Evolutionary conservation across 2,888 invertebrate genomes (phyloP), one percentile per base, ranked within the genome.

Genomic region (Iphiclides podalirius): DNA sequence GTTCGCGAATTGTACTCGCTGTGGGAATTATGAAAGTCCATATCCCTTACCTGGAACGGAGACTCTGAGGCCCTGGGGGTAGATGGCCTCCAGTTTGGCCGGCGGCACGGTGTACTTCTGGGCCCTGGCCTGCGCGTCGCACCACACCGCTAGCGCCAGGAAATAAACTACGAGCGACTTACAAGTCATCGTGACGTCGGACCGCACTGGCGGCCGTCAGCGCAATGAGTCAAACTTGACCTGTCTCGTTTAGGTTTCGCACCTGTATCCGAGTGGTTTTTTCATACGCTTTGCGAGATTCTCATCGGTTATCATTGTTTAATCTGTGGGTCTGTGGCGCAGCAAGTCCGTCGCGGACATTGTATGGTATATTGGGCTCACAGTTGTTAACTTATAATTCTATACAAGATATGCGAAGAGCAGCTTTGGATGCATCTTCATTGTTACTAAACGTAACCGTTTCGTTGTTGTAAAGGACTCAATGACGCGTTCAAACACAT

Each of bases 41-140:
- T n/a, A n/a, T n/a, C n/a, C n/a, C n/a, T 42, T 37, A 48, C 48
- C 48, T 48, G 42, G 42, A 33, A 48, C 17, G 3, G 48, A 42
- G 1, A 48, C 48, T 13, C 42, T 16, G 4, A 48, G 48, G 8
- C 48, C 48, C 35, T 48, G 48, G 8, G 48, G 48, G n/a, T 48
- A 33, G 1, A 48, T 31, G 1, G 48, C 48, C 37, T 48, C 47
- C 17, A 48, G 31, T n/a, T 42, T 41, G 1, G 47, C 47, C 1
- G 47, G 42, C 14, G 47, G 47, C 0, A 48, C 47, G 7, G 16
- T 38, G 13, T 48, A 48, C 14, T 17, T 38, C 20, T 46, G 38
- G 3, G 47, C 47, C 13, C 47, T 48, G 0, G 41, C 47, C 9
- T 42, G 47, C 4, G 47, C 47, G 34, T 42, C 37, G 6, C 41